A percentile compares a stretch with the other conserved stretches of the same genome.
Conservation (phyloP, 2,888 invertebrate species). For the Drosophila nr. perissopoda region DNA sequence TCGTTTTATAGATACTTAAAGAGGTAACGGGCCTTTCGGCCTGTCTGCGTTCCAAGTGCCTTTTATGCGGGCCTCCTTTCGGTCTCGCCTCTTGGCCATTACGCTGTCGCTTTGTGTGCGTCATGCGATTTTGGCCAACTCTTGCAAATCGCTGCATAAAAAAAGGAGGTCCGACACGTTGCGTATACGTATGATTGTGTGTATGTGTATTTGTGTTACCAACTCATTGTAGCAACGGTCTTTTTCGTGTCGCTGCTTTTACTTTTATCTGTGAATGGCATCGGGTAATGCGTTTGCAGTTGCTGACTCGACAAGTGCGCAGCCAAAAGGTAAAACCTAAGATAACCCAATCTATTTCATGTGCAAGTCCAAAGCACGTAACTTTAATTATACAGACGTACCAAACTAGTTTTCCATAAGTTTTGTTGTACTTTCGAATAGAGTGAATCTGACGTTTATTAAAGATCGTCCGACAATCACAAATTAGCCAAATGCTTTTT, state of each 20-base stretch:
- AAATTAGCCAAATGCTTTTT: slow-evolving; percentile 43
- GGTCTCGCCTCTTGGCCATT: slow-evolving; percentile 58
- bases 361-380: slow-evolving; percentile 38
- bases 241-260: slow-evolving; percentile 72
- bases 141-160: slow-evolving; percentile 72
- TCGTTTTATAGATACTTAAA: slow-evolving; percentile 79
- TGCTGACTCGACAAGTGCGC: slow-evolving; percentile 70
- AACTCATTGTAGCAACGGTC: slow-evolving; percentile 52
- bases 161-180: slow-evolving; percentile 57
- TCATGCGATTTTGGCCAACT: slow-evolving; percentile 62
- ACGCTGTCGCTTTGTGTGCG: slow-evolving; percentile 56
- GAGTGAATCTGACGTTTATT: not conserved
- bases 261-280: slow-evolving; percentile 76
- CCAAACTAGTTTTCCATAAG: slow-evolving; percentile 4
- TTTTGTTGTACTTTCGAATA: slow-evolving; percentile 7
- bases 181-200: slow-evolving; percentile 22
- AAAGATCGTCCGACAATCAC: slow-evolving; percentile 18
- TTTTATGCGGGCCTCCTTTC: slow-evolving; percentile 68
- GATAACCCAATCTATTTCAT: slow-evolving; percentile 42
- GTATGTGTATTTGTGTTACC: slow-evolving; percentile 37
- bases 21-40: slow-evolving; percentile 52
- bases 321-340: slow-evolving; percentile 44
- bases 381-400: slow-evolving; percentile 44
- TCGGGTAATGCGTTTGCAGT: slow-evolving; percentile 72
- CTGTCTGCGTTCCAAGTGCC: slow-evolving; percentile 65